Evolutionary conservation across 2,797 vertebrate genomes (phyloP).

Genomic region (Takifugu rubripes): DNA sequence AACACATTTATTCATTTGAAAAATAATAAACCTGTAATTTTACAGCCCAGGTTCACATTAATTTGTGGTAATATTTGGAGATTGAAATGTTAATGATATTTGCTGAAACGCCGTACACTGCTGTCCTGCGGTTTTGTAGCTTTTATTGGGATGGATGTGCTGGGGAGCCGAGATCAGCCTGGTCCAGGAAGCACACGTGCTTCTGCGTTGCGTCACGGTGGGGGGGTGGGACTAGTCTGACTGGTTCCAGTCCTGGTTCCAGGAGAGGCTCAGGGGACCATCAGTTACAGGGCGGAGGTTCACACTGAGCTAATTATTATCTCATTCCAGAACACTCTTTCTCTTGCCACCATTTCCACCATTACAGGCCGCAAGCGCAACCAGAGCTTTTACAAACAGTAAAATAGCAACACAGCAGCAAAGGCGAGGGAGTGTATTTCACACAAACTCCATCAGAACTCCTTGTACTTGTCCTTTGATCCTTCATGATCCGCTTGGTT

Average conservation of each 20-base stretch:
- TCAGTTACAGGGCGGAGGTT: slow-evolving; percentile 65
- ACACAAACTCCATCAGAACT: background rate
- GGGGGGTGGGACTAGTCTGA: slow-evolving; percentile 41
- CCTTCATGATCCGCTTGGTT: slow-evolving; percentile 15
- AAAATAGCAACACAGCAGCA: too few species aligned
- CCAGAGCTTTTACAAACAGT: too few species aligned
- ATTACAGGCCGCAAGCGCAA: background rate
- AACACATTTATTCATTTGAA: background rate
- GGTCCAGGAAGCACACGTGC: slow-evolving; percentile 10
- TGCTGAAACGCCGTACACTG: background rate
- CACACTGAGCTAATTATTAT: slow-evolving; percentile 61
- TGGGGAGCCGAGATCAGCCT: slow-evolving; percentile 11
- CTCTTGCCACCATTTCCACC: slow-evolving; percentile 31
- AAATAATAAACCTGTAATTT: background rate
- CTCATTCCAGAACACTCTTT: slow-evolving; percentile 50
- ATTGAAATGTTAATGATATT: background rate
- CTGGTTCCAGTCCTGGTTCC: slow-evolving; percentile 46
- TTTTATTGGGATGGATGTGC: slow-evolving; percentile 2
- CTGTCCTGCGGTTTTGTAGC: slow-evolving; percentile 1
- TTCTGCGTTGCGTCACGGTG: slow-evolving; percentile 14
- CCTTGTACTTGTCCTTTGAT: background rate
- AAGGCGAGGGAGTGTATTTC: background rate
- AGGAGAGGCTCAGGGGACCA: slow-evolving; percentile 47
- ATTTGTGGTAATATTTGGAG: too few species aligned
- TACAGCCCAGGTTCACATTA: too few species aligned